Evolutionary conservation across 2,888 invertebrate genomes (phyloP).

Genomic region (Andrena haemorrhoa): DNA sequence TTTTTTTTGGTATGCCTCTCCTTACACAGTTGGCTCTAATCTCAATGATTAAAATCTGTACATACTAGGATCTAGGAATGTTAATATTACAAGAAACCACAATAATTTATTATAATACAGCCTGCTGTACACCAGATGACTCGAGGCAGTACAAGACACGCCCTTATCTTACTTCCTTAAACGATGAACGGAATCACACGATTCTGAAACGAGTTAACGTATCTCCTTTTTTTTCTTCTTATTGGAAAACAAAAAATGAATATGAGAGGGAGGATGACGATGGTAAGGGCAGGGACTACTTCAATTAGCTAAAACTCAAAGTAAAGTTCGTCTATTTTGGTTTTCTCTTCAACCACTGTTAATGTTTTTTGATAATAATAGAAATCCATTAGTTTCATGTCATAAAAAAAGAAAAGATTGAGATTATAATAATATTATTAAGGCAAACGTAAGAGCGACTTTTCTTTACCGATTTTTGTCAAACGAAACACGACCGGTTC

Average conservation of each 20-base stretch:
- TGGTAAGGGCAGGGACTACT: slow-evolving; percentile 81
- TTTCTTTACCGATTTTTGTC: slow-evolving; percentile 36
- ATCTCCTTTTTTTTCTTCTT: slow-evolving; percentile 59
- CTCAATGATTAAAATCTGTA: slow-evolving; percentile 79
- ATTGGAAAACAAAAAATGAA: slow-evolving; percentile 73
- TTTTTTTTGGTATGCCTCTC: slow-evolving; percentile 64
- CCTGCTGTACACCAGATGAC: slow-evolving; percentile 84
- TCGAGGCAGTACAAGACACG: slow-evolving; percentile 81
- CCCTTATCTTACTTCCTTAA: slow-evolving; percentile 65
- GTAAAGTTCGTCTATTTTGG: slow-evolving; percentile 47
- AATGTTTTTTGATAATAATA: slow-evolving; percentile 45
- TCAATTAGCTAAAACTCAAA: slow-evolving; percentile 59
- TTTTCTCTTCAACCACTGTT: slow-evolving; percentile 33
- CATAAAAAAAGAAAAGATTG: slow-evolving; percentile 29
- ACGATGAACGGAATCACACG: slow-evolving; percentile 66
- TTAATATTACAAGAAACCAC: slow-evolving; percentile 84
- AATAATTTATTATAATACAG: slow-evolving; percentile 85
- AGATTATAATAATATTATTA: slow-evolving; percentile 43
- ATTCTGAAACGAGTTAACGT: slow-evolving; percentile 63
- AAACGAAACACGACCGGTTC: slow-evolving; percentile 38
- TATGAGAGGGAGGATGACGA: slow-evolving; percentile 78
- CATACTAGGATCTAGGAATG: slow-evolving; percentile 80
- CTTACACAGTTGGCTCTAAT: slow-evolving; percentile 76
- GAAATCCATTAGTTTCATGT: slow-evolving; percentile 38
- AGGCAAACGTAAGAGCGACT: slow-evolving; percentile 30